Evolutionary conservation across 2,797 vertebrate genomes (phyloP).

Genomic region (Microctenopoma stevenorrisi): DNA sequence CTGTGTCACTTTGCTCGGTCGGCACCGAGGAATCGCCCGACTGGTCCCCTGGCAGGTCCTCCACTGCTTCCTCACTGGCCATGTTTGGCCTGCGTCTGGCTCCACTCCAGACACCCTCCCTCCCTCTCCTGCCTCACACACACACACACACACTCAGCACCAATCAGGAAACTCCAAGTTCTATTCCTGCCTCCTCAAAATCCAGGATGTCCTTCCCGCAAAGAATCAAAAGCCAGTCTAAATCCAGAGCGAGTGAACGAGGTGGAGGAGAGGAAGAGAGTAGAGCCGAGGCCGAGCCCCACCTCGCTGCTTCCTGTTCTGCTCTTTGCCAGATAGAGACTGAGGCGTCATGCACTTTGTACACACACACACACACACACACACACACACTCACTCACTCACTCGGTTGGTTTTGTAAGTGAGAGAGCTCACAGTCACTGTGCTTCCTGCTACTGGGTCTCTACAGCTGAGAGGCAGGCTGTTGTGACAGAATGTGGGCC

Average conservation of each 20-base stretch:
- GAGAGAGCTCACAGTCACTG: constrained; percentile 61
- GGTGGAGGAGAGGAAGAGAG: constrained; percentile 67
- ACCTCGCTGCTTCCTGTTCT: constrained; percentile 80
- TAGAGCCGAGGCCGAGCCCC: constrained; percentile 57
- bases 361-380: constrained; percentile 23
- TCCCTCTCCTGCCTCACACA: constrained; percentile 12
- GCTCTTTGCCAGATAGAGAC: constrained; percentile 68
- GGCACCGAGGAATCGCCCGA: constrained; percentile 31
- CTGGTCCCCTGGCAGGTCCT: constrained; percentile 56
- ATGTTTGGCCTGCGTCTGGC: constrained; percentile 61
- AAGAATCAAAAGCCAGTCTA: constrained; percentile 64
- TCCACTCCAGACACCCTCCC: constrained; percentile 18
- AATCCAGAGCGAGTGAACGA: constrained; percentile 59
- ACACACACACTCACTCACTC: constrained; percentile 20
- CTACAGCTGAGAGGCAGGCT: constrained; percentile 47
- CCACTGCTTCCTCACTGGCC: constrained; percentile 72
- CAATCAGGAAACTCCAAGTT: constrained; percentile 40
- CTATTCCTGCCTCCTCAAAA: constrained; percentile 60
- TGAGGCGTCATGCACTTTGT: constrained; percentile 67
- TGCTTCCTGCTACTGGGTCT: constrained; percentile 70
- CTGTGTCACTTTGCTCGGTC: constrained; percentile 56
- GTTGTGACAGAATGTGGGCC: constrained; percentile 34
- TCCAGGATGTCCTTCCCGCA: constrained; percentile 72
- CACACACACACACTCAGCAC: constrained; percentile 23
- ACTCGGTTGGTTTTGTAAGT: constrained; percentile 65